phyloP scores from a whole-genome alignment of 2,888 invertebrate species.

The Silvanus unidentatus region DNA sequence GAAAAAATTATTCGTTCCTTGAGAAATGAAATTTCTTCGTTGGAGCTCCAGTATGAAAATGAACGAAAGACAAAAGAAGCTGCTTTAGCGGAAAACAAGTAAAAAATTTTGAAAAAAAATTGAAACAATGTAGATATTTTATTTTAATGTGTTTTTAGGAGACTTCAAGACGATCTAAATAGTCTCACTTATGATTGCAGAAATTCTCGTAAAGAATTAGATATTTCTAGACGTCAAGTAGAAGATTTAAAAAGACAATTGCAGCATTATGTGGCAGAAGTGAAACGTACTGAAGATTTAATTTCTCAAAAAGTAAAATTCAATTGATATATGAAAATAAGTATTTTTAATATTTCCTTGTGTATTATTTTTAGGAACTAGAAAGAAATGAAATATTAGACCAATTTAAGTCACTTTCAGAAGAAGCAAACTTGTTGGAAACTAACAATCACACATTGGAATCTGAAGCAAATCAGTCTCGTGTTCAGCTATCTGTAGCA shows the following conservation, averaged over 20 bases:
- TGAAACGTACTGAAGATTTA: slow-evolving; percentile 71
- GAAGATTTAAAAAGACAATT: slow-evolving; percentile 68
- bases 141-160: slow-evolving; percentile 47
- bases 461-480: slow-evolving; percentile 67
- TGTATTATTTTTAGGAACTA: slow-evolving; percentile 62
- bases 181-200: slow-evolving; percentile 58
- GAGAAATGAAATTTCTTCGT: slow-evolving; percentile 32
- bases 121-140: neutral
- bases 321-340: slow-evolving; percentile 14
- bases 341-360: slow-evolving; percentile 3
- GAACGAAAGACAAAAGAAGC: slow-evolving; percentile 54
- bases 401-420: slow-evolving; percentile 69
- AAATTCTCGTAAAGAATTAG: slow-evolving; percentile 60
- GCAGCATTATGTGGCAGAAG: slow-evolving; percentile 76
- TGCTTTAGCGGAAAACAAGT: slow-evolving; percentile 56
- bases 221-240: slow-evolving; percentile 64
- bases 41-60: slow-evolving; percentile 56
- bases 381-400: slow-evolving; percentile 76
- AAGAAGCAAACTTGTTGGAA: slow-evolving; percentile 71
- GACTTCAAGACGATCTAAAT: slow-evolving; percentile 67
- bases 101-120: slow-evolving; percentile 14
- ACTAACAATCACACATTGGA: slow-evolving; percentile 75
- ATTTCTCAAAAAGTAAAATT: slow-evolving; percentile 65
- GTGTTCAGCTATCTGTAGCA: slow-evolving; percentile 51
- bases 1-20: slow-evolving; percentile 47